Base-by-base conservation (phyloP, 1,140 invertebrate genomes). In the Hestina assimilis region DNA sequence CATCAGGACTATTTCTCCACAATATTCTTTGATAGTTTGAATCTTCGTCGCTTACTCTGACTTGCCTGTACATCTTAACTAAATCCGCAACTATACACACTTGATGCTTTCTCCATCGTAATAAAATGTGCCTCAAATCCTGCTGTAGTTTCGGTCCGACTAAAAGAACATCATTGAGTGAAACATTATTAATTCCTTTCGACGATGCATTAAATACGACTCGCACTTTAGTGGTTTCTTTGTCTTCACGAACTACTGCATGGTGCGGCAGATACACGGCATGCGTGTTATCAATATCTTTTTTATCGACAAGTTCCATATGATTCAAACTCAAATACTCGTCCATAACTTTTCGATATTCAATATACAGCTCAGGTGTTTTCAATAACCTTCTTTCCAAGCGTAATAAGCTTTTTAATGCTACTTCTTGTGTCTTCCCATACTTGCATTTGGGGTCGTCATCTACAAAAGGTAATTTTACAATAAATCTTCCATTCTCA, bases 1-100 rank as follows among this genome's bases (percentile, higher is more conserved):
- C 29, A 33, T n/a, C n/a, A n/a, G 47, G 38, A 28, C 47, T 28
- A 31, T 45, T 33, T 12, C 48, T 19, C 72, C 80, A 82, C 4
- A 82, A 21, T 21, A 85, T 72, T 46, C 61, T 43, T 40, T 80
- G 80, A 56, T 53, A 75, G 38, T 67, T 46, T 9, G 64, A 19
- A 45, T 86, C 62, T 31, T 71, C 61, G n/a, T 29, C 12, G 8
- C 60, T 29, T 0, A 82, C 52, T 26, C 41, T 61, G 4, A 82
- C 35, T 45, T 81, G 72, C 5, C 72, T 48, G 58, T 79, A 87
- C 75, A 89, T 87, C 60, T 86, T 87, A 24, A 66, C 69, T 8
- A 87, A 75, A 42, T 88, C 83, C 15, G 69, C 74, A 3, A 63
- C 56, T n/a, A 90, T 24, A 14, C 75, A 74, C 40, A 74, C 66